phyloP scores from a whole-genome alignment of 2,888 invertebrate genomes.

The Lasius fuliginosus region DNA sequence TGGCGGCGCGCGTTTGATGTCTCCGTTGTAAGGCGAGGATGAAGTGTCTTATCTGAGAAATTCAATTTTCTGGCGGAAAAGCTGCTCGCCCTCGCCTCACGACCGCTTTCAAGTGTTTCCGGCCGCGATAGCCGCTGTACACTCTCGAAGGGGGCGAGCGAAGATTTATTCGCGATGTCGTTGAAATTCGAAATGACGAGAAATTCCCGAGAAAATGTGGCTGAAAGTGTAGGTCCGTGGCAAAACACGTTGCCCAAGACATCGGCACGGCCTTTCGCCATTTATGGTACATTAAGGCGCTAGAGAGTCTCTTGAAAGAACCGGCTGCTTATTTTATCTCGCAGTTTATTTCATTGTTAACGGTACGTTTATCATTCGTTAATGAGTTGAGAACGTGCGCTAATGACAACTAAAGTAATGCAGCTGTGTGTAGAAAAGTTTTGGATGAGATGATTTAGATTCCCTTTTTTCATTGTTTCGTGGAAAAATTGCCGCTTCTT shows the following conservation, averaged over 20 bases:
- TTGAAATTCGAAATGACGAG: constrained; percentile 51
- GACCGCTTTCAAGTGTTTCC: constrained; percentile 43
- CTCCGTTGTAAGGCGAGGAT: constrained; percentile 38
- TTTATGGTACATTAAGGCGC: constrained; percentile 44
- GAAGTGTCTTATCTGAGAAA: constrained; percentile 47
- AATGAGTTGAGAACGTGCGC: constrained; percentile 36
- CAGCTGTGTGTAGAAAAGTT: neutral
- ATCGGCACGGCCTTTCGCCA: constrained; percentile 12
- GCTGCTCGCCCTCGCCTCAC: constrained; percentile 21
- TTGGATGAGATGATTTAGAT: neutral
- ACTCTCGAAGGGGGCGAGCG: constrained; percentile 16
- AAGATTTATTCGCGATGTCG: constrained; percentile 48
- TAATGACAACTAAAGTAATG: constrained; percentile 37
- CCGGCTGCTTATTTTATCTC: constrained; percentile 37
- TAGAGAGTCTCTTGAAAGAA: constrained; percentile 12
- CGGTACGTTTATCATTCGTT: constrained; percentile 36
- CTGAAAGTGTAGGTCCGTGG: constrained; percentile 8
- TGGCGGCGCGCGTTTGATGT: constrained; percentile 33
- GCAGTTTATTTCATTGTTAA: constrained; percentile 42
- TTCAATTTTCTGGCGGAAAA: constrained; percentile 56
- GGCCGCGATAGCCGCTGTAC: constrained; percentile 48
- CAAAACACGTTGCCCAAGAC: constrained; percentile 30
- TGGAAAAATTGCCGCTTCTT: neutral
- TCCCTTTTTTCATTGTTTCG: neutral
- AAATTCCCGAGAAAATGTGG: constrained; percentile 43